Conservation (phyloP, 2,113 vertebrate species). For the Burhinus bistriatus region DNA sequence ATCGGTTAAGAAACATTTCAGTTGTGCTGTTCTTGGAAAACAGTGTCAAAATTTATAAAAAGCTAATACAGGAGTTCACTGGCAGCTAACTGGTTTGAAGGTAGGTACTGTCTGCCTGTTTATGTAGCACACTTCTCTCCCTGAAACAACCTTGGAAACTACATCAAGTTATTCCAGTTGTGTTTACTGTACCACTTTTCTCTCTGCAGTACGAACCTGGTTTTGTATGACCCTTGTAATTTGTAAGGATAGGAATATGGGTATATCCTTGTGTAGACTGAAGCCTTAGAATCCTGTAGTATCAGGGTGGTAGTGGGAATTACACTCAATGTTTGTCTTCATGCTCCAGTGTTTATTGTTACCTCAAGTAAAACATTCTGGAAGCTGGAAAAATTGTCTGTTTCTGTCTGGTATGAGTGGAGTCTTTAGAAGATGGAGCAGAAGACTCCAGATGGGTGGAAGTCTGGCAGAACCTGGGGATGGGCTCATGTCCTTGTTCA, state of each 20-base stretch:
- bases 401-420: not conserved
- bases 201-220: not conserved
- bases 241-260: rapidly evolving
- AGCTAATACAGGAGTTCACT: not conserved
- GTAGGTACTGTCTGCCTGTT: not conserved
- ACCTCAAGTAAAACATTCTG: not conserved
- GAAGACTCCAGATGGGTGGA: not conserved
- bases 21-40: not conserved
- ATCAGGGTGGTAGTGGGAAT: not conserved
- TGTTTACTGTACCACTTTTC: not conserved
- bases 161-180: not conserved
- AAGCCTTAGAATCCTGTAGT: not conserved
- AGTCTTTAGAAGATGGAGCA: not conserved
- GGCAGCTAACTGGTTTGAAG: not conserved
- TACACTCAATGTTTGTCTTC: not conserved
- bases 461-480: not conserved
- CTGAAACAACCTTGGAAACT: not conserved
- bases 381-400: not conserved
- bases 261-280: not conserved
- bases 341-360: not conserved
- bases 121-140: not conserved
- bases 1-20: not conserved
- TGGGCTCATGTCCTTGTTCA: not conserved
- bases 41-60: not conserved
- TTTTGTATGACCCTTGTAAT: not conserved